Evolutionary conservation across 1,140 invertebrate species (phyloP), one percentile per base, ranked within the genome.

Genomic region (Musca vetustissima): DNA sequence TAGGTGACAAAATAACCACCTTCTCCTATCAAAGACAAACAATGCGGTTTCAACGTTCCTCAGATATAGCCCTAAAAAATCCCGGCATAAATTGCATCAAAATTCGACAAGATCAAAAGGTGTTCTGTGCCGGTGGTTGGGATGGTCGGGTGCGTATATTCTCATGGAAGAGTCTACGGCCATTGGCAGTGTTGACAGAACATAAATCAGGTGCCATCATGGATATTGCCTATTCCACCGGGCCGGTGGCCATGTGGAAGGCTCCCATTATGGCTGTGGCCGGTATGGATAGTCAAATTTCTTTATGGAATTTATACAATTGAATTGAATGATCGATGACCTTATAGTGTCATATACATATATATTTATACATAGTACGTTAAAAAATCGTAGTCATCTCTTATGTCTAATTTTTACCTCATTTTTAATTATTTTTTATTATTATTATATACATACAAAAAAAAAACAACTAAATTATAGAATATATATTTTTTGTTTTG

Each of bases 251-350:
- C 67, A 83, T 85, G 74, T 91, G 90, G 85, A 87, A 87, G 64
- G 86, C 87, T 22, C 87, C 88, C 53, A 88, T 92, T n/a, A 90
- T 92, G 88, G 91, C 90, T 47, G 88, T 88, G 2, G 86, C 86
- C 64, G 88, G 89, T 61, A 86, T 88, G 69, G 90, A 92, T 83
- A 88, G 88, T 72, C 86, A 86, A 72, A 88, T 93, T 72, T 89
- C 90, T 13, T 84, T 93, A 61, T 93, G 91, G 91, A 87, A 91
- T 85, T 85, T 92, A 70, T 92, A 91, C 74, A 90, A 87, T 78
- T 85, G 73, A 81, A 22, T 43, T 4, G 14, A 17, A 7, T 7
- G 32, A 61, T 21, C 21, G 48, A 11, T 43, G 36, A 43, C 36
- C 36, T 43, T 43, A 43, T 43, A 43, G 36, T 43, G 36, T 43